Evolutionary conservation across 2,113 vertebrate species (phyloP).

Genomic region (Pseudonaja textilis): DNA sequence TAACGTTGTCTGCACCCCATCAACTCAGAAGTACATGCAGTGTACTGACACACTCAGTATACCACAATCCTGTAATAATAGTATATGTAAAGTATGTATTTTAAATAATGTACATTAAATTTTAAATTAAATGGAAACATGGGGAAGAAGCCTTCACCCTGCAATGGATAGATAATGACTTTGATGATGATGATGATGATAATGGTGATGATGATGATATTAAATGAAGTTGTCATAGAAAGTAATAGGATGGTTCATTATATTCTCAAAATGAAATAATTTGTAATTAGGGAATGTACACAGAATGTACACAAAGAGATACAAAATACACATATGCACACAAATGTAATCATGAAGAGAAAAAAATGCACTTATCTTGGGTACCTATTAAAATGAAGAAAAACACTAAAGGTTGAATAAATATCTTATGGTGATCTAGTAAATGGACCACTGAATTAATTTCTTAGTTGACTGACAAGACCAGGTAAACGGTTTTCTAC

Average conservation of each 20-base stretch:
- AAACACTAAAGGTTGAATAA: background rate
- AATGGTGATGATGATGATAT: background rate
- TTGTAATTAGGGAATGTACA: background rate
- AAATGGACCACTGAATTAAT: background rate
- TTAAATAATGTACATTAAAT: background rate
- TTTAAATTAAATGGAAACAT: background rate
- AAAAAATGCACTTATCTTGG: conserved; percentile 2
- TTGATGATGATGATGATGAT: background rate
- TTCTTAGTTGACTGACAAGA: background rate
- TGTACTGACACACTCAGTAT: background rate
- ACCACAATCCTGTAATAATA: background rate
- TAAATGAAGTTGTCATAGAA: background rate
- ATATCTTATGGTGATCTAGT: background rate
- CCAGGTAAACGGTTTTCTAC: background rate
- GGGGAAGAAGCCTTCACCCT: background rate
- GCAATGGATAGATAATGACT: background rate
- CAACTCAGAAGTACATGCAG: background rate
- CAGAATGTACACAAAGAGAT: background rate
- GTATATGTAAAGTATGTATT: background rate
- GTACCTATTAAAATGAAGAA: conserved; percentile 9
- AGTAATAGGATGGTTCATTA: background rate
- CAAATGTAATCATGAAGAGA: background rate
- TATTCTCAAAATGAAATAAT: background rate
- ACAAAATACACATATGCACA: background rate
- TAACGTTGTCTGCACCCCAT: background rate